Base-by-base conservation (phyloP, 2,888 invertebrate genomes). In the Agrochola lychnidis region DNA sequence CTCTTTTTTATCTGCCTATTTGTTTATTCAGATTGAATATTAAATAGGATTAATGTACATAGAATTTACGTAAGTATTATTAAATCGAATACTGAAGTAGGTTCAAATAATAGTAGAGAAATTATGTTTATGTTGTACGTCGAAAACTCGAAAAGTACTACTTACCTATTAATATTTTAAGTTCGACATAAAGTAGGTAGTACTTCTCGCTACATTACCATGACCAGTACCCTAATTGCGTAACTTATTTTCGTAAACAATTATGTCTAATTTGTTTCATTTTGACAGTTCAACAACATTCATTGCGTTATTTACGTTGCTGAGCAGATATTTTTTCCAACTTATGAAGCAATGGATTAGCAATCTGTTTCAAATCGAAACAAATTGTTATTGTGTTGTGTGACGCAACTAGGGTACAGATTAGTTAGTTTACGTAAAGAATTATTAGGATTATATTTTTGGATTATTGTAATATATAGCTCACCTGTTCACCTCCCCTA, bases 401-500 rank as follows among this genome's bases (percentile, higher is more conserved):
- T n/a, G n/a, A n/a, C n/a, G n/a, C n/a, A n/a, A n/a, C n/a, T n/a
- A n/a, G n/a, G n/a, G n/a, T n/a, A n/a, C n/a, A n/a, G n/a, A n/a
- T n/a, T n/a, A n/a, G n/a, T n/a, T 16, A 16, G 0, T 2, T 30
- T 59, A 59, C 7, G 16, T 59, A 59, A 22, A 22, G 5, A 5
- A 59, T 7, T 14, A 3, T 2, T 16, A 16, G 14, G 16, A 30
- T 5, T 7, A 6, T 14, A 25, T 56, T 16, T 57, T 5, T 56
- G 10, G 10, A 3, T 14, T 25, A 1, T 2, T 42, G n/a, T 14
- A n/a, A n/a, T 51, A 48, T n/a, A 22, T 25, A 57, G 83, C 90
- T 91, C 86, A 97, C 98, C 97, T 98, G 98, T 93, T 98, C 98
- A 74, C 98, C 98, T 78, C 98, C 98, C 91, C 97, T 97, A 70